phyloP scores from a whole-genome alignment of 2,888 invertebrate species.

The Tolmerus cingulatus region DNA sequence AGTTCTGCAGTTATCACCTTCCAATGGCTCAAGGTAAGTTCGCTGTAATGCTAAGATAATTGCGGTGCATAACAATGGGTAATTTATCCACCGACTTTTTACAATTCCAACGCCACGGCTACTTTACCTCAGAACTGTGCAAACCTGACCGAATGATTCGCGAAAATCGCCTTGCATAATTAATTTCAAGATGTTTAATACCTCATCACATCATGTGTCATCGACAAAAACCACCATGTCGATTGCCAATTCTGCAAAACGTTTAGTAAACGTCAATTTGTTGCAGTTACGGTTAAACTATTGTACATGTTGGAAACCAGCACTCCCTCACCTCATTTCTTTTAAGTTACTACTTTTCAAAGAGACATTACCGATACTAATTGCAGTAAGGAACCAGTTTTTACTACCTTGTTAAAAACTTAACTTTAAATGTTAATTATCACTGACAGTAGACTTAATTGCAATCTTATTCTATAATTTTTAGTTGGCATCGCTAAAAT shows the following conservation, averaged over 20 bases:
- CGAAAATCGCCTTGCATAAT: not conserved
- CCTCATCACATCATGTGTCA: not conserved
- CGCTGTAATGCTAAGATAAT: not conserved
- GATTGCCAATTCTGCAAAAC: not conserved
- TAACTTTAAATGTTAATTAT: not conserved
- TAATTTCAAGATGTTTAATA: not conserved
- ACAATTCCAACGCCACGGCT: not conserved
- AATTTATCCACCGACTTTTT: not conserved
- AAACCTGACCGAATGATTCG: not conserved
- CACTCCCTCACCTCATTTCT: not conserved
- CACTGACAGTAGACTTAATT: not conserved
- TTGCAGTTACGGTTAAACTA: not conserved
- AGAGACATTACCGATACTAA: not conserved
- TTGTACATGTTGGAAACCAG: not conserved
- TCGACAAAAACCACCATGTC: not conserved
- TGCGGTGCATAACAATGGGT: slow-evolving; percentile 3
- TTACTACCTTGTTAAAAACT: not conserved
- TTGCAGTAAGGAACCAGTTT: not conserved
- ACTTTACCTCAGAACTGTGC: not conserved
- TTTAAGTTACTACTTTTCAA: not conserved
- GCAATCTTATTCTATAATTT: not conserved
- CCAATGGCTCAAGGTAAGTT: not conserved
- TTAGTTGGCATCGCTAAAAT: not conserved
- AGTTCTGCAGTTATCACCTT: slow-evolving; percentile 12
- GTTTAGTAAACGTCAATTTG: not conserved